A percentile compares a stretch with the other conserved stretches of the same genome.
Evolutionary conservation across 1,140 invertebrate genomes (phyloP).

Genomic region (Trichoplusia ni): DNA sequence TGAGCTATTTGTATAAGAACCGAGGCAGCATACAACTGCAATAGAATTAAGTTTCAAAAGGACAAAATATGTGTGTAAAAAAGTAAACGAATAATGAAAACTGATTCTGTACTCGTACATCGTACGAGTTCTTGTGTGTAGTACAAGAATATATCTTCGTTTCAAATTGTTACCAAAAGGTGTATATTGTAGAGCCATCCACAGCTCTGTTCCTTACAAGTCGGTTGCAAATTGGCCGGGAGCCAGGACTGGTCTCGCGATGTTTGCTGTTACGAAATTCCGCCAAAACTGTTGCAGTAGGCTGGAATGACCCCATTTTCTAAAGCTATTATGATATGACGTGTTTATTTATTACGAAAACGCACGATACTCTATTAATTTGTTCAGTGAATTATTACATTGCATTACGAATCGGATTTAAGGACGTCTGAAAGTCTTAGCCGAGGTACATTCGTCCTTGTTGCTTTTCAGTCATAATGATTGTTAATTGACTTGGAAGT

Average conservation of each 20-base stretch:
- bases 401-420: conserved; percentile 18
- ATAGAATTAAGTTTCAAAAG: too few species aligned
- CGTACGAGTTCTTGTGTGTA: too few species aligned
- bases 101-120: too few species aligned
- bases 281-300: conserved; percentile 76
- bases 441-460: neutral
- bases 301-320: conserved; percentile 59
- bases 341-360: conserved; percentile 53
- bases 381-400: conserved; percentile 6
- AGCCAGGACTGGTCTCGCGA: conserved; percentile 54
- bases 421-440: conserved; percentile 7
- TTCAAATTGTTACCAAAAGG: conserved; percentile 6
- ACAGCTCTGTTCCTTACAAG: conserved; percentile 48
- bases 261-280: conserved; percentile 79
- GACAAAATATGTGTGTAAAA: too few species aligned
- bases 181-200: conserved; percentile 44
- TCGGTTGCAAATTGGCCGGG: conserved; percentile 58
- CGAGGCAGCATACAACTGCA: too few species aligned
- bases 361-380: conserved; percentile 9
- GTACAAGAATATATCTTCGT: too few species aligned
- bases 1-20: too few species aligned
- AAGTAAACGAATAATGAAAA: too few species aligned
- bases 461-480: conserved; percentile 8
- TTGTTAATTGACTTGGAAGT: neutral
- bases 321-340: conserved; percentile 49